phyloP scores from a whole-genome alignment of 2,113 vertebrate genomes.

The Eulemur macaco region DNA sequence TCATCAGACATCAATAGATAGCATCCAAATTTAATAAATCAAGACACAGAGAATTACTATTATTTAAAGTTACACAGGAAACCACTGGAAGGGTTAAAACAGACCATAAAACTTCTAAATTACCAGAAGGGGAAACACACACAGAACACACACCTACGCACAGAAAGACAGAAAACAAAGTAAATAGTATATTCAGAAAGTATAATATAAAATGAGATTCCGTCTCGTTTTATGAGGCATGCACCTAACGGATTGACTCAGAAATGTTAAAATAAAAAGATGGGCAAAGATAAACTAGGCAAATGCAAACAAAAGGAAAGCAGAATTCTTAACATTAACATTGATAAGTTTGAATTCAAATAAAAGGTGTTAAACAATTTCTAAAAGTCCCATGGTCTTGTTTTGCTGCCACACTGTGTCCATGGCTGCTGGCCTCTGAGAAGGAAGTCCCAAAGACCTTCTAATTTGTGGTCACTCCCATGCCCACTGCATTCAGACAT shows the following conservation, averaged over 20 bases:
- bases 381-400: background rate
- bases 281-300: background rate
- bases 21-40: background rate
- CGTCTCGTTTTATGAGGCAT: background rate
- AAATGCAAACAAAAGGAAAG: background rate
- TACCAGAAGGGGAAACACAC: background rate
- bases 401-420: background rate
- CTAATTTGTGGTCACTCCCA: background rate
- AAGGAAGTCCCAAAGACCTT: background rate
- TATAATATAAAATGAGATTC: background rate
- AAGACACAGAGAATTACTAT: background rate
- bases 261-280: background rate
- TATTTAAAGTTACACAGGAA: background rate
- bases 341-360: background rate
- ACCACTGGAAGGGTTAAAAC: background rate
- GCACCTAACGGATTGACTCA: background rate
- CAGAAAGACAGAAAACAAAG: background rate
- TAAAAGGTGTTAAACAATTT: background rate
- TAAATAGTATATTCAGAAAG: background rate
- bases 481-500: background rate
- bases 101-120: background rate
- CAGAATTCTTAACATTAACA: background rate
- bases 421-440: background rate
- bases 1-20: background rate
- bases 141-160: rapidly evolving